Conservation (phyloP, 1,140 invertebrate genomes). For the Bombyx mori region ASM3026992v2 NC_085131.1:9676001-9676500, state of each 20-base stretch:
- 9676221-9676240: not conserved
- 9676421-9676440: too few relatives aligned
- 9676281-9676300: slow-evolving; percentile 6
- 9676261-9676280: too few relatives aligned
- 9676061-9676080: slow-evolving; percentile 53
- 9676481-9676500: too few relatives aligned
- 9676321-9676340: slow-evolving; percentile 47
- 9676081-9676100: slow-evolving; percentile 59
- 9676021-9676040: slow-evolving; percentile 29
- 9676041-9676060: slow-evolving; percentile 27
- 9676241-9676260: too few relatives aligned
- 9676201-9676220: slow-evolving; percentile 56
- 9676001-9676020: slow-evolving; percentile 38
- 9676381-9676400: not conserved
- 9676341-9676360: slow-evolving; percentile 13
- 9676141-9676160: slow-evolving; percentile 55
- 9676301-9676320: slow-evolving; percentile 35
- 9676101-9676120: slow-evolving; percentile 63
- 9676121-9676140: slow-evolving; percentile 50
- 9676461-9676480: too few relatives aligned
- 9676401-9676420: too few relatives aligned
- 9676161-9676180: slow-evolving; percentile 53
- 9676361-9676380: not conserved
- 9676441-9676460: too few relatives aligned
- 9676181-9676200: slow-evolving; percentile 46